Evolutionary conservation across 37 sponge, comb jelly and placozoan species (phyloP).

Genomic region (Geodia barretti): DNA sequence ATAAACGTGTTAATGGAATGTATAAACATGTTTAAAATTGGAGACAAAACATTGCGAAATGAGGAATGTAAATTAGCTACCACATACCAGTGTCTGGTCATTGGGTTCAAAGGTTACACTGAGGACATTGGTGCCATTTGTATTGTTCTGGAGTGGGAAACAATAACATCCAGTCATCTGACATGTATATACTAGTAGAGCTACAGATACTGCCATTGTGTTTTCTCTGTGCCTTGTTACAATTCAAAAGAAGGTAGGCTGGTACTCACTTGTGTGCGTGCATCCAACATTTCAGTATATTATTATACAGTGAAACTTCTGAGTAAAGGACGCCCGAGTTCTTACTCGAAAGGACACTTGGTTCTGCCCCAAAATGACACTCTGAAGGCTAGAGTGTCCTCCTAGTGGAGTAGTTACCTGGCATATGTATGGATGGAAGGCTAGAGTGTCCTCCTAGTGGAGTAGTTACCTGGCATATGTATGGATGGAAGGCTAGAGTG

Average conservation of each 20-base stretch:
- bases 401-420: no score
- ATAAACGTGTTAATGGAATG: not conserved
- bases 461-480: no score
- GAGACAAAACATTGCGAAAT: not conserved
- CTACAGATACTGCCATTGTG: no score
- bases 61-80: no score
- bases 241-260: not conserved
- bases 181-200: no score
- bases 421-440: no score
- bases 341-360: not conserved
- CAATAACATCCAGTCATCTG: not conserved
- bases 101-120: conserved; percentile 68
- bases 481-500: no score
- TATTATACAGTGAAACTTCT: not conserved
- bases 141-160: conserved; percentile 25
- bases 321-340: not conserved
- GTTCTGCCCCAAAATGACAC: no score
- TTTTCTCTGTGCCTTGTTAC: no score
- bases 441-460: no score
- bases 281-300: not conserved
- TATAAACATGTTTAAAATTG: not conserved
- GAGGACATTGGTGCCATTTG: conserved; percentile 62
- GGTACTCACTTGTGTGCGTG: not conserved
- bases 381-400: no score
- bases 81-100: conserved; percentile 29